These are phyloP conservation scores for Oryzaephilus surinamensis DNA, from an alignment of 1,140 invertebrate genomes.

Conservation along the genomic window DNA sequence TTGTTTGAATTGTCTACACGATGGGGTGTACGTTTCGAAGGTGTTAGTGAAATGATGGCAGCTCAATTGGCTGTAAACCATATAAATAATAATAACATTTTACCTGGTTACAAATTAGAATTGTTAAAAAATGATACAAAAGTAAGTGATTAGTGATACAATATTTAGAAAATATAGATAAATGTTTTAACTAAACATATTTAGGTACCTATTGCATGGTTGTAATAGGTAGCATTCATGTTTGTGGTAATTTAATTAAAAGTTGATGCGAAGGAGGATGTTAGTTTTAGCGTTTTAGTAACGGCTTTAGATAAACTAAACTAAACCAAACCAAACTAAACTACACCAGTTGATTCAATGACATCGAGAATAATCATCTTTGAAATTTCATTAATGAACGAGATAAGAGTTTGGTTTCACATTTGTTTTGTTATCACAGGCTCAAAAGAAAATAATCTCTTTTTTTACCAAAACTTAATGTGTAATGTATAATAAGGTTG, in stretches of 20 bases:
- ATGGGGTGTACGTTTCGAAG: conserved; percentile 49
- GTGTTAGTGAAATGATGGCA: conserved; percentile 59
- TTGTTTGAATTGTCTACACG: conserved; percentile 63
- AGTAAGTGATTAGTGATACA: conserved; percentile 43
- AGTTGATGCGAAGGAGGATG: too few species aligned
- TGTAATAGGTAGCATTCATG: neutral
- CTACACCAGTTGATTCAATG: too few species aligned
- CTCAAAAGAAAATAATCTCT: too few species aligned
- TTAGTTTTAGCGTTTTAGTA: too few species aligned
- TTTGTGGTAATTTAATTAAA: neutral
- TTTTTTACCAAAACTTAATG: too few species aligned
- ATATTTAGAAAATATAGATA: neutral
- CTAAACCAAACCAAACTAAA: too few species aligned
- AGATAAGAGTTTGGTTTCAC: too few species aligned
- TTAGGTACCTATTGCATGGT: neutral
- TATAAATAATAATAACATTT: conserved; percentile 55
- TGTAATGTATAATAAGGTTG: too few species aligned
- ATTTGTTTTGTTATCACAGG: too few species aligned
- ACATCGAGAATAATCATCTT: too few species aligned
- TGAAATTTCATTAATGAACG: too few species aligned
- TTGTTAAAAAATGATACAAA: conserved; percentile 72
- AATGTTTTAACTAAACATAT: neutral
- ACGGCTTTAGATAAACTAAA: too few species aligned
- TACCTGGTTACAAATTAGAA: conserved; percentile 59
- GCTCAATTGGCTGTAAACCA: conserved; percentile 62